phyloP scores from a whole-genome alignment of 2,797 vertebrate species.

The Rousettus madagascariensis region DNA sequence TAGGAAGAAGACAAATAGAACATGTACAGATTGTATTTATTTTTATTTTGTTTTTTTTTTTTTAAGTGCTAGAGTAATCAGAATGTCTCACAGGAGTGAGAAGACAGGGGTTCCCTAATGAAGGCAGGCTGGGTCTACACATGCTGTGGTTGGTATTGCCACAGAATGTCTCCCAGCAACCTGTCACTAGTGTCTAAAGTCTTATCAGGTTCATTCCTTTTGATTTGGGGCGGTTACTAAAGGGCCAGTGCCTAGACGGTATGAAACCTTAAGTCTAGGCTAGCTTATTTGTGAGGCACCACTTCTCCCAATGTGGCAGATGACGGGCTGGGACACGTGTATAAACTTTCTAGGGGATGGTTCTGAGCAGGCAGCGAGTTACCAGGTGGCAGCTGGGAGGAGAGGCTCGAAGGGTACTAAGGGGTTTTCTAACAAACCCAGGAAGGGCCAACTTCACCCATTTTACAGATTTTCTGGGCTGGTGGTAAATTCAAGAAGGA shows the following conservation, averaged over 20 bases:
- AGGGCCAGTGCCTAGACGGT: neutral
- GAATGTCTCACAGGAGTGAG: neutral
- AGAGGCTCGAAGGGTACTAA: neutral
- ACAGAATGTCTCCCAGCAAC: neutral
- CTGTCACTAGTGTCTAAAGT: neutral
- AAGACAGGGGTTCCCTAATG: neutral
- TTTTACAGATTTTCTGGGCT: neutral
- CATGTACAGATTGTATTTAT: neutral
- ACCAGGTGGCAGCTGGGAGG: neutral
- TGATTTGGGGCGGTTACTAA: neutral
- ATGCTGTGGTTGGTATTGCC: neutral
- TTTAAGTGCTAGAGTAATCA: conserved; percentile 26
- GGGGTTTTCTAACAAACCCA: neutral
- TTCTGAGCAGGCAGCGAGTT: neutral
- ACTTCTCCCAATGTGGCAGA: neutral
- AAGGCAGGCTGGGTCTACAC: neutral
- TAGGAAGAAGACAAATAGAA: neutral
- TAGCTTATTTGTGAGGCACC: neutral
- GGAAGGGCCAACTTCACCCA: neutral
- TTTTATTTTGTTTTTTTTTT: conserved; percentile 28
- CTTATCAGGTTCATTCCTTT: neutral
- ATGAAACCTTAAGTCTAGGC: neutral
- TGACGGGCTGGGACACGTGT: neutral
- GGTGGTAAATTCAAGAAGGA: neutral
- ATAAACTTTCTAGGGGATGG: neutral